phyloP scores from a whole-genome alignment of 2,888 invertebrate genomes.

The Nineta flava region DNA sequence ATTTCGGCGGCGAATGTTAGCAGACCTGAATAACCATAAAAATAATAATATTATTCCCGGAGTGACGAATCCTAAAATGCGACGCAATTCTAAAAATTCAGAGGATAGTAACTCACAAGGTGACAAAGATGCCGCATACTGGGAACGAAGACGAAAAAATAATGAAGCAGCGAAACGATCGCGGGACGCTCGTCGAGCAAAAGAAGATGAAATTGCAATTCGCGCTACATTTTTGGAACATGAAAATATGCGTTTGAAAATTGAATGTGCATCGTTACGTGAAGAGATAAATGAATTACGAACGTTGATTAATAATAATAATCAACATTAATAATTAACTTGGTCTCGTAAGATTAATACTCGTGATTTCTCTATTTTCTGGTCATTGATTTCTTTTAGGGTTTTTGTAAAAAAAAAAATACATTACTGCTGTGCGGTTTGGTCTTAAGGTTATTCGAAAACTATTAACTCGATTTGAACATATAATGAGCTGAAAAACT shows the following conservation, averaged over 20 bases:
- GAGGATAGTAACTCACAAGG: slow-evolving; percentile 13
- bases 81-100: slow-evolving; percentile 19
- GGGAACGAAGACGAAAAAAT: slow-evolving; percentile 77
- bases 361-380: too few species aligned
- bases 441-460: too few species aligned
- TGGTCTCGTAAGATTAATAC: too few species aligned
- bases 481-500: too few species aligned
- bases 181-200: slow-evolving; percentile 71
- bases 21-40: slow-evolving; percentile 45
- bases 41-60: slow-evolving; percentile 27
- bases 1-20: slow-evolving; percentile 51
- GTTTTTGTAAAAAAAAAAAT: too few species aligned
- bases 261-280: slow-evolving; percentile 47
- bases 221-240: slow-evolving; percentile 75
- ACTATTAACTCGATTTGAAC: too few species aligned
- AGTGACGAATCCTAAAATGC: slow-evolving; percentile 54
- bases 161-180: slow-evolving; percentile 92
- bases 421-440: too few species aligned
- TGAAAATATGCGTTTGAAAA: slow-evolving; percentile 64
- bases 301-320: neutral
- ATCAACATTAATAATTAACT: too few species aligned
- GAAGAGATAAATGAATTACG: slow-evolving; percentile 42
- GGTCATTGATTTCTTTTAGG: too few species aligned
- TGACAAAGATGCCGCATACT: slow-evolving; percentile 64
- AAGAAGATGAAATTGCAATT: slow-evolving; percentile 85